Percentiles rank a stretch among this genome's conserved stretches.
Evolutionary conservation across 2,797 vertebrate species (phyloP).

Genomic region (Mareca penelope): DNA sequence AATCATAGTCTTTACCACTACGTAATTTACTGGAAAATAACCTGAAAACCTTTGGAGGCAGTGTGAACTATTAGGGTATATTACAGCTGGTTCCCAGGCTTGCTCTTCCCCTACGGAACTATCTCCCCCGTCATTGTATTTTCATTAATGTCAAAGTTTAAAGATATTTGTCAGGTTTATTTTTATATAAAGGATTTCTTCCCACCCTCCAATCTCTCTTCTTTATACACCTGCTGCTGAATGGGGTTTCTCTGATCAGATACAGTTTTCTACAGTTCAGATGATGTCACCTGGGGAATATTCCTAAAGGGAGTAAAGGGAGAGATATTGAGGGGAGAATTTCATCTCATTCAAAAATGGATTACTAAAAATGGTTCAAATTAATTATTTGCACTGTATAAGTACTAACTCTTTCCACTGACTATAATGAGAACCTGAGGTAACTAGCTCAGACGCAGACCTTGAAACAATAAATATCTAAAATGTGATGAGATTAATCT

Average conservation of each 20-base stretch:
- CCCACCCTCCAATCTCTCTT: not conserved
- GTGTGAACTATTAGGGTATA: not conserved
- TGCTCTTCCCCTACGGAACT: not conserved
- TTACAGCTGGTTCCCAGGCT: not conserved
- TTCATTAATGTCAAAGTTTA: not conserved
- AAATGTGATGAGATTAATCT: not conserved
- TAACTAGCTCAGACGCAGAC: not conserved
- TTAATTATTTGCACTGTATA: not conserved
- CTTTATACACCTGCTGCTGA: not conserved
- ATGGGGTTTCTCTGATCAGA: not conserved
- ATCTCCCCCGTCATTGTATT: not conserved
- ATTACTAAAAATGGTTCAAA: not conserved
- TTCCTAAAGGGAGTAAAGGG: not conserved
- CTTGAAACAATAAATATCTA: not conserved
- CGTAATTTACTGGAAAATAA: not conserved
- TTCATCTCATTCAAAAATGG: not conserved
- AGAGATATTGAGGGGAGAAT: not conserved
- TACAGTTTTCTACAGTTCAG: not conserved
- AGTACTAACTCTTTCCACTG: not conserved
- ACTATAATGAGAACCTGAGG: not conserved
- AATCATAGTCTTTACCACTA: not conserved
- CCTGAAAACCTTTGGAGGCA: not conserved
- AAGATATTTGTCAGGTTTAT: not conserved
- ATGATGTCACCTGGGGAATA: not conserved
- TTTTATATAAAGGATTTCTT: not conserved